phyloP scores from a whole-genome alignment of 2,797 vertebrate genomes.

The Sebastiscus tertius region DNA sequence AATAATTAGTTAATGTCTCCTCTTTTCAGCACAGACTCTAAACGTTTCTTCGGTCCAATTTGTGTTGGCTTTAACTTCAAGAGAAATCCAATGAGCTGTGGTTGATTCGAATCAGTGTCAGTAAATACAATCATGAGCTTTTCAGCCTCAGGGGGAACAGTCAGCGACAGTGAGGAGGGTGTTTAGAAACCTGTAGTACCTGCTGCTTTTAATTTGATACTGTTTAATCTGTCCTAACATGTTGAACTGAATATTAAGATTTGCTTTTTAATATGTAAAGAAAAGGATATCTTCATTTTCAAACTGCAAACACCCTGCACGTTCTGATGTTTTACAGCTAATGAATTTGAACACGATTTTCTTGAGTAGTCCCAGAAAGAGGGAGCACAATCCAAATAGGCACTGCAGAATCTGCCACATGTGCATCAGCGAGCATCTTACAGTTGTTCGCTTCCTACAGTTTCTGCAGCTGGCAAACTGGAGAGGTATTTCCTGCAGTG shows the following conservation, averaged over 20 bases:
- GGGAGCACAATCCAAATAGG: conserved; percentile 95
- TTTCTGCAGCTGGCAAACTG: conserved; percentile 96
- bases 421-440: conserved; percentile 94
- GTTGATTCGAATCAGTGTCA: too few species aligned
- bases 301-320: conserved; percentile 90
- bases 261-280: conserved; percentile 73
- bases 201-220: neutral
- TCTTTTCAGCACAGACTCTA: too few species aligned
- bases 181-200: neutral
- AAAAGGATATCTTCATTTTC: conserved; percentile 57
- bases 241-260: conserved; percentile 76
- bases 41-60: too few species aligned
- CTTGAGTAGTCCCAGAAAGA: conserved; percentile 96
- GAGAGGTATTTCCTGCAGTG: conserved; percentile 98
- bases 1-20: too few species aligned
- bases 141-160: conserved; percentile 1
- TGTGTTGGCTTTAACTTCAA: too few species aligned
- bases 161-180: neutral
- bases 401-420: conserved; percentile 95
- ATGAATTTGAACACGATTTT: conserved; percentile 97
- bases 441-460: conserved; percentile 92
- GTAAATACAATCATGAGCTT: conserved; percentile 50
- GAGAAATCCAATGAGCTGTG: too few species aligned
- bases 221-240: conserved; percentile 41
- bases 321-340: conserved; percentile 97